Percentiles rank a stretch among this genome's conserved stretches.
Conservation (phyloP, 2,888 invertebrate species). For the Drosophila fulvimacula region DNA sequence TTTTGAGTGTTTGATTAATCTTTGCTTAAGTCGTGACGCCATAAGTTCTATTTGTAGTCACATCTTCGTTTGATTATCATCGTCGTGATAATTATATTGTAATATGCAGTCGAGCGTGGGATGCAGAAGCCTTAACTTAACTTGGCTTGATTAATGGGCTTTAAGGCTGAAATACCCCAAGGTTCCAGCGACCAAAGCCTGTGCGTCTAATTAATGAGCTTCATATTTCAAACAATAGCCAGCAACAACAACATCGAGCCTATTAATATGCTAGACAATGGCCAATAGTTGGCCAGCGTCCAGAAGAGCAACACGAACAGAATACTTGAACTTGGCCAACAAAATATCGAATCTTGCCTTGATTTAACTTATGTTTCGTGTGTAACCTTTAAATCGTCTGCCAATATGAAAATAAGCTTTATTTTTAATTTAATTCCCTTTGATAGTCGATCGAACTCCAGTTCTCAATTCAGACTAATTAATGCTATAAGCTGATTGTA, state of each 20-base stretch:
- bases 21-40: slow-evolving; percentile 33
- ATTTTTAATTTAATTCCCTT: not conserved
- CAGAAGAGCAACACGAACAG: slow-evolving; percentile 2
- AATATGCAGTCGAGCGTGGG: slow-evolving; percentile 49
- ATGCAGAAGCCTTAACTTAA: slow-evolving; percentile 41
- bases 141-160: slow-evolving; percentile 62
- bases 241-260: slow-evolving; percentile 30
- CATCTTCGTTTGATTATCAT: slow-evolving; percentile 40
- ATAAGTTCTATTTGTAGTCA: slow-evolving; percentile 52
- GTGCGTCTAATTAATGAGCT: slow-evolving; percentile 69
- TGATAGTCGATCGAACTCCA: not conserved
- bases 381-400: not conserved
- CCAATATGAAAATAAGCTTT: not conserved
- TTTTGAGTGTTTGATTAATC: slow-evolving; percentile 57
- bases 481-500: not conserved
- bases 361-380: not conserved
- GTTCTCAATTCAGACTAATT: not conserved
- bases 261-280: slow-evolving; percentile 52
- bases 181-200: slow-evolving; percentile 53
- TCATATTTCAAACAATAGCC: slow-evolving; percentile 42
- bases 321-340: slow-evolving; percentile 19
- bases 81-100: slow-evolving; percentile 65
- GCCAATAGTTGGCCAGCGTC: slow-evolving; percentile 26
- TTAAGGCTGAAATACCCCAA: slow-evolving; percentile 48
- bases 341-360: not conserved